Evolutionary conservation across 2,797 vertebrate genomes (phyloP).

Genomic region (Silurus aristotelis): DNA sequence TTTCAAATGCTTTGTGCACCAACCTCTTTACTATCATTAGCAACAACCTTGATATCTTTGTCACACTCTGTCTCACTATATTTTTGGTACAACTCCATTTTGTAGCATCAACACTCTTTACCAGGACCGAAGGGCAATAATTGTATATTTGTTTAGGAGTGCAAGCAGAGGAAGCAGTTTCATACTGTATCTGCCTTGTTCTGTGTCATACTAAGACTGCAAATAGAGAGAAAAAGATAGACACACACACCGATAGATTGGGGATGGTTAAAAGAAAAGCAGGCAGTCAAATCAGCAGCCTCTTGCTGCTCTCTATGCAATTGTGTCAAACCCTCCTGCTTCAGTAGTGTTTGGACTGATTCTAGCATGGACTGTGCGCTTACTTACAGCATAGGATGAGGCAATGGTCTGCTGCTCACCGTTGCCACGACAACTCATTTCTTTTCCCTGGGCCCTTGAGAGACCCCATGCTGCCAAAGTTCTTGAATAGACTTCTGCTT

Average conservation of each 20-base stretch:
- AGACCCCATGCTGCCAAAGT: constrained; percentile 33
- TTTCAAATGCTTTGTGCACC: constrained; percentile 10
- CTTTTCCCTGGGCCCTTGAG: constrained; percentile 14
- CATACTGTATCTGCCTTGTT: constrained; percentile 12
- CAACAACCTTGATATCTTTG: not conserved
- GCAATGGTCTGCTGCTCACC: constrained; percentile 44
- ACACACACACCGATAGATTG: constrained; percentile 12
- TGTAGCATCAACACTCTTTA: constrained; percentile 60
- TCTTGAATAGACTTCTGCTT: constrained; percentile 31
- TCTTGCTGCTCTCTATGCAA: constrained; percentile 40
- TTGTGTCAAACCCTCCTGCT: constrained; percentile 21
- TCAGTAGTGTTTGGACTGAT: constrained; percentile 18
- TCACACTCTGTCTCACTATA: not conserved
- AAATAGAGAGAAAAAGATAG: constrained; percentile 1
- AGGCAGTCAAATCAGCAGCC: constrained; percentile 30
- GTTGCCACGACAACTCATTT: constrained; percentile 48
- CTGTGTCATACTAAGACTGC: constrained; percentile 14
- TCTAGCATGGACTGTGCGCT: constrained; percentile 36
- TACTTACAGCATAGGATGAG: constrained; percentile 43
- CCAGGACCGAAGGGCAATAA: constrained; percentile 50
- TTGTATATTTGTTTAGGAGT: constrained; percentile 29
- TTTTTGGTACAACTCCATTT: constrained; percentile 59
- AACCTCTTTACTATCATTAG: not conserved
- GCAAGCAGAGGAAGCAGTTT: constrained; percentile 22
- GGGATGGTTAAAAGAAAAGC: constrained; percentile 34